These are phyloP conservation scores for Prosapia bicincta DNA, from an alignment of 2,888 invertebrate genomes.

Conservation along the genomic window DNA sequence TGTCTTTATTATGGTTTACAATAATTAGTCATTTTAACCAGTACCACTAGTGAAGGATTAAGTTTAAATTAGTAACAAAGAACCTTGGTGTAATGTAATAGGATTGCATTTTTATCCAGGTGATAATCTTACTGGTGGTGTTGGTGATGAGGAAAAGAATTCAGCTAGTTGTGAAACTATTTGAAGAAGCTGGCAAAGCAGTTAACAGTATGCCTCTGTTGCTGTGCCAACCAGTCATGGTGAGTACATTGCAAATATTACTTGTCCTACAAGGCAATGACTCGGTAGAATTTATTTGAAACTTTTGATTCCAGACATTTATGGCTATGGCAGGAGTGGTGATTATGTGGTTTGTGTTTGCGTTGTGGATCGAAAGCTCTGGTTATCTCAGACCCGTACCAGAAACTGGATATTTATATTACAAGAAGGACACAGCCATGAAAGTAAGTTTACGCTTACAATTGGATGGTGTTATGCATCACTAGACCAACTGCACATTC, in stretches of 20 bases:
- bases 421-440: constrained; percentile 48
- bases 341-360: constrained; percentile 56
- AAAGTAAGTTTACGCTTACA: constrained; percentile 44
- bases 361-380: constrained; percentile 60
- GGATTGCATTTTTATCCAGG: constrained; percentile 38
- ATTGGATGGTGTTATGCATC: too few species aligned
- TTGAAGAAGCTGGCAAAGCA: constrained; percentile 64
- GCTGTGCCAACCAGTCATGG: constrained; percentile 58
- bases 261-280: too few species aligned
- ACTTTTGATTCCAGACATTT: constrained; percentile 50
- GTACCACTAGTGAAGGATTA: too few species aligned
- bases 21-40: too few species aligned
- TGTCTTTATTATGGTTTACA: too few species aligned
- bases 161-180: constrained; percentile 58
- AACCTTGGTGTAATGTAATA: too few species aligned
- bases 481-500: too few species aligned
- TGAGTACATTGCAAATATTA: too few species aligned
- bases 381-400: constrained; percentile 47
- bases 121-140: constrained; percentile 53
- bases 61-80: too few species aligned
- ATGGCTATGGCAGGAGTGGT: constrained; percentile 52
- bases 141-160: constrained; percentile 60
- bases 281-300: too few species aligned
- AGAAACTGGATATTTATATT: constrained; percentile 42
- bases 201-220: constrained; percentile 58